These are phyloP conservation scores for Octopus bimaculoides DNA, from an alignment of 1,140 invertebrate genomes.

Conservation along the genomic window DNA sequence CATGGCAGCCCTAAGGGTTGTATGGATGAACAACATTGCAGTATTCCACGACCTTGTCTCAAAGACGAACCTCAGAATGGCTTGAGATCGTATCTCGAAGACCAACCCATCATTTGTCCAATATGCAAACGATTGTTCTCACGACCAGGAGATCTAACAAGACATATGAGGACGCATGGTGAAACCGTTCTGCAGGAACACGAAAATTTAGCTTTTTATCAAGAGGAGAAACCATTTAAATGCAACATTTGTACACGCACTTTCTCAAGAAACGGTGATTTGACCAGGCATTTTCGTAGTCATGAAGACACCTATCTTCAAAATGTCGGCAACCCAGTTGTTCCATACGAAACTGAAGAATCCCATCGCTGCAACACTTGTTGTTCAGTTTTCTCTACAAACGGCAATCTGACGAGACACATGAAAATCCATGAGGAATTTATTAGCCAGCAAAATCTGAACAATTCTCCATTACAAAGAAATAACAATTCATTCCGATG, in stretches of 20 bases:
- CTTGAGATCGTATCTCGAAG: background rate
- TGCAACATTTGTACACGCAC: background rate
- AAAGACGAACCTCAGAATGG: background rate
- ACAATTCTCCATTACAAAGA: background rate
- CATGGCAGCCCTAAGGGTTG: no score
- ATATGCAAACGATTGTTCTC: background rate
- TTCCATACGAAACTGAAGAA: background rate
- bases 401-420: background rate
- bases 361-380: background rate
- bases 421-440: background rate
- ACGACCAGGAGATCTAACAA: background rate
- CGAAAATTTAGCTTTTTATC: background rate
- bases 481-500: background rate
- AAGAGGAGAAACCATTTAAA: background rate
- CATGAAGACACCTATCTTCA: background rate
- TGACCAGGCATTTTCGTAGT: background rate
- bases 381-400: background rate
- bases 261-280: background rate
- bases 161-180: conserved; percentile 3
- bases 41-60: no score
- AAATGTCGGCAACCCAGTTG: background rate
- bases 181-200: background rate
- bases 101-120: background rate
- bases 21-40: no score
- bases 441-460: background rate